These are phyloP conservation scores for Theristicus caerulescens DNA, from an alignment of 2,113 vertebrate genomes.

Conservation along the genomic window DNA sequence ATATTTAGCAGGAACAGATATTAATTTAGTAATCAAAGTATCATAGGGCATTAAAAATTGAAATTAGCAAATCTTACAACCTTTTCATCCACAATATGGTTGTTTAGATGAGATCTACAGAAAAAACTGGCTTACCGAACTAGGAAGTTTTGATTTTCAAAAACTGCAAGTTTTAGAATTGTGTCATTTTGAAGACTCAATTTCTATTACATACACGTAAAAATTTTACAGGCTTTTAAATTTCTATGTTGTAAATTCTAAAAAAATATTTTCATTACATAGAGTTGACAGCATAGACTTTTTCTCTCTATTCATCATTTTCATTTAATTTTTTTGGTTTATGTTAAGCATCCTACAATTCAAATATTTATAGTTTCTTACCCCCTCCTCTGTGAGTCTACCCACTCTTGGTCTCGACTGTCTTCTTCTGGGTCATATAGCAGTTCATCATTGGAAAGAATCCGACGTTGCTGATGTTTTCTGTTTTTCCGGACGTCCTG, in stretches of 20 bases:
- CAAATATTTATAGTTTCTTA: slow-evolving; percentile 59
- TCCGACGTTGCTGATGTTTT: slow-evolving; percentile 71
- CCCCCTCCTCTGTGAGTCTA: slow-evolving; percentile 85
- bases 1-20: neutral
- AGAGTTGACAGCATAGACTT: neutral
- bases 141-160: neutral
- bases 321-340: neutral
- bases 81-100: neutral
- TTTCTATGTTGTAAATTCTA: neutral
- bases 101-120: neutral
- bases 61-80: neutral
- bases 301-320: neutral
- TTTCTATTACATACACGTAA: neutral
- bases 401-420: slow-evolving; percentile 92
- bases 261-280: neutral
- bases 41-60: neutral
- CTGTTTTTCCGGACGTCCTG: slow-evolving; percentile 68
- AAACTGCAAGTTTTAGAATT: neutral
- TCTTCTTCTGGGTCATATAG: slow-evolving; percentile 95
- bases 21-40: neutral
- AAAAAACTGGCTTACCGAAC: neutral
- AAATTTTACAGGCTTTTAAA: neutral
- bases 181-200: neutral
- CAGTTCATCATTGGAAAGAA: slow-evolving; percentile 91
- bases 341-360: neutral